phyloP scores from a whole-genome alignment of 2,888 invertebrate genomes.

The Parapristionchus giblindavisi region DNA sequence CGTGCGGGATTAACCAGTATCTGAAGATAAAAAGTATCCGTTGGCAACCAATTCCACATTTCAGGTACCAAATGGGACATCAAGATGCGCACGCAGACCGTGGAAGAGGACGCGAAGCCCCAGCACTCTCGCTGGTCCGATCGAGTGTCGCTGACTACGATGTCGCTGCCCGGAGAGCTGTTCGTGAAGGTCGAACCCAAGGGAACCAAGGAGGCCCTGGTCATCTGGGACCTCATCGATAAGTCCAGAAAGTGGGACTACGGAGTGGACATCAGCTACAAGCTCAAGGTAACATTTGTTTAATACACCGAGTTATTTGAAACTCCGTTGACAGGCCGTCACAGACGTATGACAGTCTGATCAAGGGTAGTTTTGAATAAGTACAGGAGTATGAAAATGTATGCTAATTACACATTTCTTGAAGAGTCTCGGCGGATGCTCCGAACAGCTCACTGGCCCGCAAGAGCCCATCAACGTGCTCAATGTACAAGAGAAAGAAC shows the following conservation, averaged over 20 bases:
- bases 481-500: conserved; percentile 68
- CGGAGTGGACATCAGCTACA: conserved; percentile 69
- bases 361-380: not conserved
- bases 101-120: conserved; percentile 65
- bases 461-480: conserved; percentile 64
- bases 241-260: conserved; percentile 67
- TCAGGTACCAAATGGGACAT: conserved; percentile 68
- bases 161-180: conserved; percentile 66
- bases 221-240: conserved; percentile 68
- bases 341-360: no score
- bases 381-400: not conserved
- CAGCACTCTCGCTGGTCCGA: conserved; percentile 64
- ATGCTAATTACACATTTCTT: not conserved
- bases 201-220: conserved; percentile 62
- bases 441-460: conserved; percentile 33
- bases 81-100: conserved; percentile 68
- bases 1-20: not conserved
- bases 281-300: conserved; percentile 45
- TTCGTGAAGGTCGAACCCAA: conserved; percentile 67
- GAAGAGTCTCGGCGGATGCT: conserved; percentile 22
- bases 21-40: not conserved
- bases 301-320: not conserved
- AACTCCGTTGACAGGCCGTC: no score
- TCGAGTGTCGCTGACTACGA: conserved; percentile 57
- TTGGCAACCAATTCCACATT: conserved; percentile 3